Evolutionary conservation across 2,113 vertebrate genomes (phyloP), one percentile per base, ranked within the genome.

Genomic region (Syngnathus typhle): DNA sequence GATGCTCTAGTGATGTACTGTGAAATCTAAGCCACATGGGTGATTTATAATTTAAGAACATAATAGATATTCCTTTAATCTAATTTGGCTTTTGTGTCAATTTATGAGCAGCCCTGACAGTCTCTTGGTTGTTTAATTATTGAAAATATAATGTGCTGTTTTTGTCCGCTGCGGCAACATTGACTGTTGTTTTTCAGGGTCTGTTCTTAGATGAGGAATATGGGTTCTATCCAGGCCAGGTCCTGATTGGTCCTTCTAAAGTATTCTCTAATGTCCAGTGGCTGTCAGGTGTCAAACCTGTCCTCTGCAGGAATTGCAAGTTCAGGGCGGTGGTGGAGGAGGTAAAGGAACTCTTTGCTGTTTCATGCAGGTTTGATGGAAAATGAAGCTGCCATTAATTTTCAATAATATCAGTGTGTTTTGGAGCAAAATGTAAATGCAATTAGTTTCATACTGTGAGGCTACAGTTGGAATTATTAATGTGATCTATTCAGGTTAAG

Each of bases 181-280:
- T 62, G 3, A 32, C 15, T 72, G 27, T 71, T 74, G 0, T 27
- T 64, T 41, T 55, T 49, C 85, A 99, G 97, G 96, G 97, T 62
- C 93, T 98, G 70, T 99, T 99, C 90, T 99, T 98, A 36, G 95
- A 98, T 15, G 96, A 99, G 75, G 94, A 95, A 0, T 98, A 98
- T 0, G 96, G 97, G 51, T 99, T 99, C 91, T 99, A 99, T 84
- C 97, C 96, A 4, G 96, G 97, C 38, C 97, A 99, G 88, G 95
- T 98, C 77, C 93, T 98, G 78, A 98, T 99, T 0, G 97, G 97
- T 18, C 96, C 97, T 0, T 94, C 97, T 62, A 98, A 98, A 84
- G 94, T 98, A 73, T 99, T 99, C 85, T 95, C 95, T 66, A 98
- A 93, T 0, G 97, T 97, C 46, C 96, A 98, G 83, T 99, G 97